Percentiles rank a stretch among this genome's conserved stretches.
phyloP scores from a whole-genome alignment of 2,113 vertebrate genomes.

The Ophiodon elongatus region DNA sequence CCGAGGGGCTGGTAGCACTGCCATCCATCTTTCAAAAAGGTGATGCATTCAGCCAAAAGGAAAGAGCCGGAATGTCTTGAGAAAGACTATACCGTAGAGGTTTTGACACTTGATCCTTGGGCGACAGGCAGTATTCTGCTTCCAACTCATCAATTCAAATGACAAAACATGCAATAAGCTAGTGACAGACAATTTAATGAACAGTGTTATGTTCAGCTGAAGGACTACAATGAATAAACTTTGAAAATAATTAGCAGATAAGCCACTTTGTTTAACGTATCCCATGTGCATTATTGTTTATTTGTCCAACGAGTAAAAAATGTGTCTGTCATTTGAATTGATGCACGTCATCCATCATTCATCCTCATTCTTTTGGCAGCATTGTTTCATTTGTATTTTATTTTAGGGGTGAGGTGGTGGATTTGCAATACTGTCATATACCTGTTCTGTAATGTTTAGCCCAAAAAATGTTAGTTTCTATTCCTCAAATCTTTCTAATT shows the following conservation, averaged over 20 bases:
- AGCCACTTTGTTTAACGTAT: conserved; percentile 19
- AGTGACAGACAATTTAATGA: conserved; percentile 32
- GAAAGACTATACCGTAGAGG: neutral
- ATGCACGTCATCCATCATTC: neutral
- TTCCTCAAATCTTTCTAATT: neutral
- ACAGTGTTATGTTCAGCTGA: conserved; percentile 7
- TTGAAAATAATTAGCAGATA: neutral
- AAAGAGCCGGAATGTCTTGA: conserved; percentile 31
- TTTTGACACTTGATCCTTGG: conserved; percentile 11
- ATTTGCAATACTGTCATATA: neutral
- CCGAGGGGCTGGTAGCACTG: conserved; percentile 23
- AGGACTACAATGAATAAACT: conserved; percentile 3
- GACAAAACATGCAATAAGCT: conserved; percentile 18
- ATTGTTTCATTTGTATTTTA: neutral
- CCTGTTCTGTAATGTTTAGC: neutral
- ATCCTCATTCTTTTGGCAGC: neutral
- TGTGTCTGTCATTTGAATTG: conserved; percentile 19
- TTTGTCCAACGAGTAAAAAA: neutral
- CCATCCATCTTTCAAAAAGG: conserved; percentile 17
- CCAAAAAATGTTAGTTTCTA: neutral
- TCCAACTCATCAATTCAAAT: neutral
- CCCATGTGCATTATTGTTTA: conserved; percentile 21
- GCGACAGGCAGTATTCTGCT: conserved; percentile 8
- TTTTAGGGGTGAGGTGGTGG: neutral
- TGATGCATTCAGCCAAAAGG: conserved; percentile 45